Base-by-base conservation (phyloP, 2,888 invertebrate species). In the Synergus gifuensis region DNA sequence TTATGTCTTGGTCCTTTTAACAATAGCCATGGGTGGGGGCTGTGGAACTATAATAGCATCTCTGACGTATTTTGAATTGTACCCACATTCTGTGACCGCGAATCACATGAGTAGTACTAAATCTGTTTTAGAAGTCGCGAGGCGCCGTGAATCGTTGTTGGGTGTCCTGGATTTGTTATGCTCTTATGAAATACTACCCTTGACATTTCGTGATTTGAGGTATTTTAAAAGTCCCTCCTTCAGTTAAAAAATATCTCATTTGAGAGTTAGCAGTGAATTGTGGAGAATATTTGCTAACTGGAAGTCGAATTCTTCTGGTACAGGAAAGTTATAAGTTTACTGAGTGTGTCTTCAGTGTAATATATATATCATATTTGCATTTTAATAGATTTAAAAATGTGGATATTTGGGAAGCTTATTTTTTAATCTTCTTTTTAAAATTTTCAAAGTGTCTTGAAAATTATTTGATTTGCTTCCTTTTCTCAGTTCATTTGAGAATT, bases 1-100 rank as follows among this genome's bases (percentile, higher is more conserved):
- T 9, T 11, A 36, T 16, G 1, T 14, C 16, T 36, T 22, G 11
- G 12, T 49, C n/a, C 49, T n/a, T 44, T 66, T 73, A 36, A 36
- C 73, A 85, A 83, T 79, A 78, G 80, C 78, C 78, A 73, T 66
- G 84, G 78, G 86, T 87, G 88, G 89, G 88, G 83, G 86, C 80
- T 44, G 18, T 76, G 62, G 54, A 46, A 18, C 86, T 86, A 78
- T 81, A 82, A 40, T 58, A 58, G 40, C 36, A 54, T 58, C 73
- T n/a, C 36, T 73, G 54, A 73, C 40, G 73, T 73, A 69, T 69
- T 69, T 69, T 28, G 49, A 36, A 69, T 54, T 69, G 36, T 69
- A 42, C 40, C 16, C 46, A 16, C 16, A 64, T 16, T 40, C 16
- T 40, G 16, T 64, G 36, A 58, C 18, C 58, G n/a, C 8, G 28